Evolutionary conservation across 2,888 invertebrate species (phyloP), one percentile per base, ranked within the genome.

Genomic region (Pristionchus fissidentatus): DNA sequence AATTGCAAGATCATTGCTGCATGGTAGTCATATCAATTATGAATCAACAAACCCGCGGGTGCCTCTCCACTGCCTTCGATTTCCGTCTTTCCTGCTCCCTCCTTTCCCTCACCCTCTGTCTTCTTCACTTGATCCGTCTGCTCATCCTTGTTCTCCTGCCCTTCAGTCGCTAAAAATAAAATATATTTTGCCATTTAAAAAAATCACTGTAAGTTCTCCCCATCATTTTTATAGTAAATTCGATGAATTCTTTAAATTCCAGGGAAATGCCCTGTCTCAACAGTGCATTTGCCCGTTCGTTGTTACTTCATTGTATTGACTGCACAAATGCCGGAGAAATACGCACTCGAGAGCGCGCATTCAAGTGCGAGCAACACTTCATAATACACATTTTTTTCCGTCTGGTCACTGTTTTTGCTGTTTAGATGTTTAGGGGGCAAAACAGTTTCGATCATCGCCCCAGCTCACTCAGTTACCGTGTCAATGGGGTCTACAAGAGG

Each of bases 31-130:
- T n/a, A n/a, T n/a, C n/a, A n/a, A n/a, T n/a, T n/a, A n/a, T n/a
- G n/a, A n/a, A n/a, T n/a, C n/a, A n/a, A n/a, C n/a, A n/a, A n/a
- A n/a, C n/a, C n/a, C 3, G 60, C 13, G 13, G 60, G 32, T 8
- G 70, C n/a, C n/a, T 70, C 70, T 70, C 70, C 70, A 70, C 70
- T 70, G 13, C 70, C 70, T 26, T 70, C 70, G 1, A 70, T 41
- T 19, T 10, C 52, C 41, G 32, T 32, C 32, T 46, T 77, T n/a
- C n/a, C n/a, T 32, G 32, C 73, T 73, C 73, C 73, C 43, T 73
- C 73, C 62, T 35, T 62, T 62, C 35, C 60, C 22, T 15, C 60
- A 62, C 35, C 60, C 22, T 15, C 60, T 32, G 38, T 70, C 29
- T 15, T 15, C 70, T 73, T 46, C 19, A 5, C 73, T 46, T 70